These are phyloP conservation scores for Cisticola juncidis DNA, from an alignment of 2,113 vertebrate genomes.

Conservation along the genomic window DNA sequence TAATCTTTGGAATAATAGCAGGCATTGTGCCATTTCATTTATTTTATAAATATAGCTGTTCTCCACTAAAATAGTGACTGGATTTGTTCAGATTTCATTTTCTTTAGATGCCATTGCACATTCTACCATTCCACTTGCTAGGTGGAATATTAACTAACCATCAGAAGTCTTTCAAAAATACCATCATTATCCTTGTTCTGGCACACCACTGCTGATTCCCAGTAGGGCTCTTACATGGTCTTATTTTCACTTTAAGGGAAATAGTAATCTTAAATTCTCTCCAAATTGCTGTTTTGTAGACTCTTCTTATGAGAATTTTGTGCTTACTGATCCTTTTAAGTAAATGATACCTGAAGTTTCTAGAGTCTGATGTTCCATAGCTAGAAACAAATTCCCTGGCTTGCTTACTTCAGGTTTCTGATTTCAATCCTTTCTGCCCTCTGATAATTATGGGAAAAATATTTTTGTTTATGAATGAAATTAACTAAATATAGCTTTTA, in stretches of 20 bases:
- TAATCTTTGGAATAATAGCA: background rate
- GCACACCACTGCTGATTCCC: background rate
- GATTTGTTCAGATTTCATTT: constrained; percentile 9
- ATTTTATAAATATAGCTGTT: constrained; percentile 15
- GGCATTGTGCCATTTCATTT: background rate
- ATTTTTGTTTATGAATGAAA: background rate
- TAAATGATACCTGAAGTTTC: background rate
- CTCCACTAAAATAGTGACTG: background rate
- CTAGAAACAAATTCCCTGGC: background rate
- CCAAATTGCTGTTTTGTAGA: background rate
- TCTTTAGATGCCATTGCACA: background rate
- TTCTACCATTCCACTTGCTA: background rate
- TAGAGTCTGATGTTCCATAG: background rate
- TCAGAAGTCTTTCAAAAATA: background rate
- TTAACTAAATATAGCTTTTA: background rate
- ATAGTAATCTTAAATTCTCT: background rate
- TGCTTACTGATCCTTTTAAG: background rate
- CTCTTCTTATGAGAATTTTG: background rate
- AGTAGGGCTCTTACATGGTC: background rate
- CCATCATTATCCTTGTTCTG: background rate
- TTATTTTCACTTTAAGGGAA: constrained; percentile 1
- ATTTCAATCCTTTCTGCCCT: background rate
- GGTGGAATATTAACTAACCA: background rate
- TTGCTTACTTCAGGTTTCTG: background rate
- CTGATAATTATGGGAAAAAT: background rate